phyloP scores from a whole-genome alignment of 1,140 invertebrate species.

The Drosophila pallidifrons region DNA sequence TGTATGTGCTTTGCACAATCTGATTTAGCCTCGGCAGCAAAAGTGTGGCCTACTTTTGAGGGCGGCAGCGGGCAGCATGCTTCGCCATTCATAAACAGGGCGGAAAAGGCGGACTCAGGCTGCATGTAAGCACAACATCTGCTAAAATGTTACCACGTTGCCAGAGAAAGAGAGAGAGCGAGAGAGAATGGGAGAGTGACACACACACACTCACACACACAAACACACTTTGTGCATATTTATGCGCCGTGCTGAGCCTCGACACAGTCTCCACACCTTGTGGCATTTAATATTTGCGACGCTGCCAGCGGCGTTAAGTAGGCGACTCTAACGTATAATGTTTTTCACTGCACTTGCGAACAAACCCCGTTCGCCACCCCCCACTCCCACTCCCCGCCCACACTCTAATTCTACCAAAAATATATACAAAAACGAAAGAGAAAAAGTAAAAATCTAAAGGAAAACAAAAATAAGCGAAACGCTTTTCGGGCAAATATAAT shows the following conservation, averaged over 20 bases:
- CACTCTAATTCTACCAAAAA: too few species aligned
- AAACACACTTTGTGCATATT: conserved; percentile 59
- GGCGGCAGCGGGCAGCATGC: conserved; percentile 3
- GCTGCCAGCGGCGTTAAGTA: conserved; percentile 50
- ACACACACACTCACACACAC: conserved; percentile 22
- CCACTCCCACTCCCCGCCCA: not conserved
- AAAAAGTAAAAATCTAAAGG: conserved; percentile 10
- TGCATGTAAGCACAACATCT: conserved; percentile 73
- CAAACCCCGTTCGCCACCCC: not conserved
- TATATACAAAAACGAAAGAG: conserved; percentile 2
- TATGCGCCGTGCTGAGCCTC: conserved; percentile 62
- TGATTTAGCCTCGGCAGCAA: conserved; percentile 48
- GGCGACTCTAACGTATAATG: conserved; percentile 65
- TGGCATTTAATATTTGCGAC: conserved; percentile 79
- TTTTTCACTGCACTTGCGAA: conserved; percentile 55
- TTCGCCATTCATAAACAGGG: conserved; percentile 28
- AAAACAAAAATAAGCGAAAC: conserved; percentile 5
- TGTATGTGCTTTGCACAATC: conserved; percentile 15
- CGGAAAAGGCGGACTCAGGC: conserved; percentile 12
- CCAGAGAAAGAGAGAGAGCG: too few species aligned
- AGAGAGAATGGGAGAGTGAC: not conserved
- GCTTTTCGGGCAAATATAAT: conserved; percentile 67
- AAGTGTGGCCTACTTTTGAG: conserved; percentile 74
- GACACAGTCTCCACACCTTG: conserved; percentile 73
- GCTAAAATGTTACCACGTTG: conserved; percentile 70